Base-by-base conservation (phyloP, 2,113 vertebrate species). In the Uropsilus gracilis region DNA sequence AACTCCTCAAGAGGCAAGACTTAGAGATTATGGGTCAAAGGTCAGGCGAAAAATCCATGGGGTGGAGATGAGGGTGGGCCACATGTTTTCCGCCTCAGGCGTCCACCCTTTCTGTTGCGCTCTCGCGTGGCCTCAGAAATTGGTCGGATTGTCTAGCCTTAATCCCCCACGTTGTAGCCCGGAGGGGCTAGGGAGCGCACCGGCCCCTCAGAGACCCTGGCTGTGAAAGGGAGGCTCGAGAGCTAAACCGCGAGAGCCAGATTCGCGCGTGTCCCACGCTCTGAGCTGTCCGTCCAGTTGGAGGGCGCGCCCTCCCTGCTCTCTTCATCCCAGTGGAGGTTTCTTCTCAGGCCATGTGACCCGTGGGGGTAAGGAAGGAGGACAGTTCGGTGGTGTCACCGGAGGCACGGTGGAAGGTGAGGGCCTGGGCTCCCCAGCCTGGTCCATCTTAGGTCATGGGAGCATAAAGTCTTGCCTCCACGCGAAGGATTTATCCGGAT, bases 21-120 rank as follows among this genome's bases (percentile, higher is more conserved):
- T 11, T 69, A 64, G 77, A 66, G 84, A 95, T 91, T 95, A 53
- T 50, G 87, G 96, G 94, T 96, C 95, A 97, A 91, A 95, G 93
- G 90, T 95, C 90, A 81, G 64, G 57, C 55, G 95, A 91, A 97
- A 93, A 95, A 90, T 93, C 53, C 55, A 26, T 48, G 64, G 78
- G 73, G 80, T 92, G 91, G 90, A 59, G 90, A 69, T 63, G 66
- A n/a, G 87, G 55, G 78, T 76, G 66, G 89, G 69, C 46, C 64
- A 57, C 85, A 71, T 1, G 2, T 71, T 82, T 77, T 75, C 48
- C 16, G 80, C 72, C 77, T 89, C 69, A 64, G 82, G 63, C 86
- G 22, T 71, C n/a, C 83, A 46, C 71, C 30, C 61, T 72, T 72
- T 71, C 94, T 17, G 22, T 26, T n/a, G 80, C 37, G 32, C 61